Evolutionary conservation across 2,113 vertebrate genomes (phyloP).

Genomic region (Corythornis vintsioides): DNA sequence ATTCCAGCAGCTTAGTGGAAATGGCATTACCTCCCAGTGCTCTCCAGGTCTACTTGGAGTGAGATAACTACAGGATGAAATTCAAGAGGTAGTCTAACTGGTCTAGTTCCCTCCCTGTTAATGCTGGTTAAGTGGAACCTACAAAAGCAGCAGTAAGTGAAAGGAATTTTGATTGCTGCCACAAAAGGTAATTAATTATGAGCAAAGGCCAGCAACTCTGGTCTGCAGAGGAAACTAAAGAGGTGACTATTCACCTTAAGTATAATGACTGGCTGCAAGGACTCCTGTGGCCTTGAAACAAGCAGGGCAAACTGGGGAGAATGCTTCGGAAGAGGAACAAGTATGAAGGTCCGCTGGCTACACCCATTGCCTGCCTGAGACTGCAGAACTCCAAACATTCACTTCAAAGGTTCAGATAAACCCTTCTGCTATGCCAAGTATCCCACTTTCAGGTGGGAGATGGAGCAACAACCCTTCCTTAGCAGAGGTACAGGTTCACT

Average conservation of each 20-base stretch:
- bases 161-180: background rate
- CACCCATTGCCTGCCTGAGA: background rate
- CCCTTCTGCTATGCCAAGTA: background rate
- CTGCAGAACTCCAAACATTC: background rate
- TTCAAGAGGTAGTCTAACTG: background rate
- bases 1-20: background rate
- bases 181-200: background rate
- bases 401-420: background rate
- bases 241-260: accelerated
- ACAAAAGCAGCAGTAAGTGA: background rate
- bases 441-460: background rate
- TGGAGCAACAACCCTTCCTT: background rate
- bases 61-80: accelerated
- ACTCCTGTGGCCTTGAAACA: background rate
- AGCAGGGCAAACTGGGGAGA: background rate
- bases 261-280: background rate
- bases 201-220: background rate
- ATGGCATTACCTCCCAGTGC: background rate
- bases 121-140: background rate
- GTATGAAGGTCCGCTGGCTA: background rate
- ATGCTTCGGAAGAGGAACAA: background rate
- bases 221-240: background rate
- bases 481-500: background rate
- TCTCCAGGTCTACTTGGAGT: background rate
- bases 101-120: background rate